Evolutionary conservation across 1,140 invertebrate genomes (phyloP).

Genomic region (Musca domestica): DNA sequence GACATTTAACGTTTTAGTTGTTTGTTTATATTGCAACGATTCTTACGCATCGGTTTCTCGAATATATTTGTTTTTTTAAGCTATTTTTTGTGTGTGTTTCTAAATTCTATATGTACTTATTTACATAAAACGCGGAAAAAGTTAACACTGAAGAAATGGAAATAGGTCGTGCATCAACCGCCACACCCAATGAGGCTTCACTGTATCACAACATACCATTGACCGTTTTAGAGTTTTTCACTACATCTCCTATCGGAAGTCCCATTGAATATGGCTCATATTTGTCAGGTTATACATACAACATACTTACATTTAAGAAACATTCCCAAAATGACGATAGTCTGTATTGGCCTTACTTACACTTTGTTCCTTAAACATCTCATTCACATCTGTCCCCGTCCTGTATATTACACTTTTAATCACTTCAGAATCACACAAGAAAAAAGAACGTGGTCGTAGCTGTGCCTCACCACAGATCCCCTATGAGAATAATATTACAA

Average conservation of each 20-base stretch:
- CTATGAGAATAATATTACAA: conserved; percentile 1
- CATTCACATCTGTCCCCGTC: not conserved
- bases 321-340: conserved; percentile 5
- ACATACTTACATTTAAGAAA: conserved; percentile 9
- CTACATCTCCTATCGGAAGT: conserved; percentile 18
- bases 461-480: not conserved
- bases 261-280: conserved; percentile 11
- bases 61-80: too few species aligned
- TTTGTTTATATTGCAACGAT: conserved; percentile 6
- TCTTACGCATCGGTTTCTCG: not conserved
- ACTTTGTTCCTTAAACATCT: not conserved
- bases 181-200: conserved; percentile 26
- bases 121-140: too few species aligned
- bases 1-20: not conserved
- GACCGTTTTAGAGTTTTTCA: conserved; percentile 47
- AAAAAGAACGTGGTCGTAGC: too few species aligned
- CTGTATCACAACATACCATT: conserved; percentile 43
- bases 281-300: conserved; percentile 11
- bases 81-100: not conserved
- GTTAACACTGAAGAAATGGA: not conserved
- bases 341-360: not conserved
- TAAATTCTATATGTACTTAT: not conserved
- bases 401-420: not conserved
- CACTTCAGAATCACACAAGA: too few species aligned
- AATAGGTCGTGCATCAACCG: conserved; percentile 9